phyloP scores from a whole-genome alignment of 1,140 invertebrate species.

The Ostrea edulis region DNA sequence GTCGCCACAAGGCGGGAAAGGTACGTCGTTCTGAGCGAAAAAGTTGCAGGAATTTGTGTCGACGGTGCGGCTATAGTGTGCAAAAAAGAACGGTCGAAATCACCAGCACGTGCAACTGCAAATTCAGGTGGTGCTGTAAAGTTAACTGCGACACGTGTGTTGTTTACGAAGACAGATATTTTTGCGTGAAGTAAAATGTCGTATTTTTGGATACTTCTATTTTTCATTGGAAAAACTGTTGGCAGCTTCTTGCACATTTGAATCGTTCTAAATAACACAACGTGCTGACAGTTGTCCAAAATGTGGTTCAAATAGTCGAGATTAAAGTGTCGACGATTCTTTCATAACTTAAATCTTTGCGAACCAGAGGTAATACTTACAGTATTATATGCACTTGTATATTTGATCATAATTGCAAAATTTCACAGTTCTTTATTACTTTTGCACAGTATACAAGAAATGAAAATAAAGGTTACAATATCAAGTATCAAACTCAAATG shows the following conservation, averaged over 20 bases:
- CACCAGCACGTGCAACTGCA: constrained; percentile 87
- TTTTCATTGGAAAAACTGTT: neutral
- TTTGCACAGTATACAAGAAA: no score
- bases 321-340: no score
- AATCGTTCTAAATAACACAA: neutral
- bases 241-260: neutral
- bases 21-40: constrained; percentile 84
- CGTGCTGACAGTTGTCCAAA: no score
- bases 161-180: constrained; percentile 28
- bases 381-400: no score
- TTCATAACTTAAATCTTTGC: no score
- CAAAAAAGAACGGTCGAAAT: constrained; percentile 86
- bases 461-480: no score
- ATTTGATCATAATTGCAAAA: no score
- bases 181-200: constrained; percentile 21
- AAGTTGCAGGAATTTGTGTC: constrained; percentile 91
- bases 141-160: constrained; percentile 84
- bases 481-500: no score
- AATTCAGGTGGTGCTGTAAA: constrained; percentile 93
- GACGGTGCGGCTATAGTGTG: constrained; percentile 90
- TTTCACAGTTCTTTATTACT: no score
- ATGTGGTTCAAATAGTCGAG: no score
- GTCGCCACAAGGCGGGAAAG: constrained; percentile 69
- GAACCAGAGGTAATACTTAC: no score
- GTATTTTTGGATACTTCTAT: neutral